phyloP scores from a whole-genome alignment of 2,113 vertebrate species.

The Chitala chitala region DNA sequence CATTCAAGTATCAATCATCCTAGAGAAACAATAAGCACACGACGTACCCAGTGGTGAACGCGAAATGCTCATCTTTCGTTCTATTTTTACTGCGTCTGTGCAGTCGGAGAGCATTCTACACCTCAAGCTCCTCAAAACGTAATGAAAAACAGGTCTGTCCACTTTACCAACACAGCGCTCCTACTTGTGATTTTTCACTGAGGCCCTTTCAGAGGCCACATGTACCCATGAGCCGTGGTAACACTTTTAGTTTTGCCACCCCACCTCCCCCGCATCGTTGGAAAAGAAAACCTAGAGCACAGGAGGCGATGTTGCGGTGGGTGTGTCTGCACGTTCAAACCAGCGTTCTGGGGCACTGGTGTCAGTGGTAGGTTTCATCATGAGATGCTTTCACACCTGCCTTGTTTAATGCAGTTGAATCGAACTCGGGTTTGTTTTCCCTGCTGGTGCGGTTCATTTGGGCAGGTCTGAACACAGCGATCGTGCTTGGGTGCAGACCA shows the following conservation, averaged over 20 bases:
- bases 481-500: too few species aligned
- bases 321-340: slow-evolving; percentile 13
- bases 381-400: too few species aligned
- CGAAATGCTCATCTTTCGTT: not conserved
- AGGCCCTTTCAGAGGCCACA: not conserved
- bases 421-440: too few species aligned
- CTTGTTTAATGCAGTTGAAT: not conserved
- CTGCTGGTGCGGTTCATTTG: too few species aligned
- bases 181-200: not conserved
- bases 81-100: not conserved
- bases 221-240: not conserved
- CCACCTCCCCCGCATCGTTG: not conserved
- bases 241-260: slow-evolving; percentile 14
- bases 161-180: not conserved
- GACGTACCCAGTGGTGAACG: not conserved
- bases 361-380: slow-evolving; percentile 1
- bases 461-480: too few species aligned
- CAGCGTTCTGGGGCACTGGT: slow-evolving; percentile 8
- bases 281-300: not conserved
- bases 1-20: not conserved
- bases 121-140: not conserved
- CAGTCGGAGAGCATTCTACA: not conserved
- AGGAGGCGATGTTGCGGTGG: slow-evolving; percentile 1
- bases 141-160: slow-evolving; percentile 20
- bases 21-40: not conserved